Evolutionary conservation across 2,888 invertebrate genomes (phyloP).

Genomic region (Cheilosia vernalis): DNA sequence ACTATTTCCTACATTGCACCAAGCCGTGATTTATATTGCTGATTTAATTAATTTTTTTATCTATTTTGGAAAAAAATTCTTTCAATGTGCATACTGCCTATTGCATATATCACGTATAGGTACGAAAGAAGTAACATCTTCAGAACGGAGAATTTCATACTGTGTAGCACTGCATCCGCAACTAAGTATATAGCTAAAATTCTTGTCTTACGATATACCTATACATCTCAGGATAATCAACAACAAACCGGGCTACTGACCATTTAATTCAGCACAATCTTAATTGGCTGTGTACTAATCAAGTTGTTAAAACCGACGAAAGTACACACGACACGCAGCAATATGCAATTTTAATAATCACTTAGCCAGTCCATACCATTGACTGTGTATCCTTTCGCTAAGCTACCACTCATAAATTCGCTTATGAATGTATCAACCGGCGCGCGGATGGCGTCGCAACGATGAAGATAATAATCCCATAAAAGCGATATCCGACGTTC

Average conservation of each 20-base stretch:
- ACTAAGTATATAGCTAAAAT: conserved; percentile 29
- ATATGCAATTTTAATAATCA: conserved; percentile 55
- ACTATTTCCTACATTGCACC: too few relatives aligned
- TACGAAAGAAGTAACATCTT: too few relatives aligned
- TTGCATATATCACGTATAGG: too few relatives aligned
- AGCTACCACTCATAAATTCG: conserved; percentile 58
- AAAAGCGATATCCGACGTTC: conserved; percentile 39
- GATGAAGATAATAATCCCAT: conserved; percentile 68
- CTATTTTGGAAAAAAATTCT: too few relatives aligned
- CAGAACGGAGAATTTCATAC: neutral
- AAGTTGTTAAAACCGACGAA: conserved; percentile 65
- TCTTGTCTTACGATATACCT: neutral
- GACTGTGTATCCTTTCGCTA: conserved; percentile 33
- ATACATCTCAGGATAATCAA: neutral
- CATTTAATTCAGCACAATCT: conserved; percentile 48
- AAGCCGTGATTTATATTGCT: too few relatives aligned
- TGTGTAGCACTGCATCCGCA: neutral
- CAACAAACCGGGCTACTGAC: neutral
- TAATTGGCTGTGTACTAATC: conserved; percentile 70
- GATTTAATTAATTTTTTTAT: too few relatives aligned
- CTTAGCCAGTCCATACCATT: conserved; percentile 30
- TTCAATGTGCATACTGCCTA: too few relatives aligned
- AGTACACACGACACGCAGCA: conserved; percentile 14
- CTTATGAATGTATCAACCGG: conserved; percentile 36
- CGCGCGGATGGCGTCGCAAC: conserved; percentile 14